Evolutionary conservation across 2,888 invertebrate species (phyloP), one percentile per base, ranked within the genome.

Genomic region (Erebia ligea): DNA sequence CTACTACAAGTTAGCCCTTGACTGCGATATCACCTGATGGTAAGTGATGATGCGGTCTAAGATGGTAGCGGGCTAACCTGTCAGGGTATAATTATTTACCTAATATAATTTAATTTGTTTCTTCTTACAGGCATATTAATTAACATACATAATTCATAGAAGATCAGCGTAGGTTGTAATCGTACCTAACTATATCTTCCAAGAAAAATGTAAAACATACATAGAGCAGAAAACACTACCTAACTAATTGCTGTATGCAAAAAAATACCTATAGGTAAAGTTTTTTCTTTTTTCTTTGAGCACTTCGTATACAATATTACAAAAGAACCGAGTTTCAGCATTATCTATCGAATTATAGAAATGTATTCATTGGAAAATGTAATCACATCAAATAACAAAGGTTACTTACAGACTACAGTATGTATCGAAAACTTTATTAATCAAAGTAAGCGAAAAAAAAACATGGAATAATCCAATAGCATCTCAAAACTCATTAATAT

Each of bases 381-480:
- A 76, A 76, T 71, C 70, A 74, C 69, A 73, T 73, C 75, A 72
- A 76, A 71, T 58, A 72, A 74, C 76, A 74, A 72, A 58, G 67
- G 9, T 45, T 25, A 34, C 34, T 34, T 34, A 6, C 34, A 34
- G 34, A 34, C 21, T 21, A 19, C 21, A 19, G 56, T 61, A 48
- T 57, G 75, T 76, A 76, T 77, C 71, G 76, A 78, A 61, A 89
- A 88, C 86, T 89, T 89, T 89, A 77, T 83, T 88, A 88, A 89
- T 89, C 85, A 86, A 87, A 87, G 82, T 82, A 81, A 80, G 81
- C 82, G 80, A 81, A 71, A 78, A 34, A 34, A 75, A 81, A 72
- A 76, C 75, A 75, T 54, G 76, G 82, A 83, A 81, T 79, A 79
- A 79, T 78, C 79, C 80, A 78, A 81, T 80, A 76, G 73, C 75